Evolutionary conservation across 92 coral and sea anemone species (phyloP).

Genomic region (Meandrina meandrites): DNA sequence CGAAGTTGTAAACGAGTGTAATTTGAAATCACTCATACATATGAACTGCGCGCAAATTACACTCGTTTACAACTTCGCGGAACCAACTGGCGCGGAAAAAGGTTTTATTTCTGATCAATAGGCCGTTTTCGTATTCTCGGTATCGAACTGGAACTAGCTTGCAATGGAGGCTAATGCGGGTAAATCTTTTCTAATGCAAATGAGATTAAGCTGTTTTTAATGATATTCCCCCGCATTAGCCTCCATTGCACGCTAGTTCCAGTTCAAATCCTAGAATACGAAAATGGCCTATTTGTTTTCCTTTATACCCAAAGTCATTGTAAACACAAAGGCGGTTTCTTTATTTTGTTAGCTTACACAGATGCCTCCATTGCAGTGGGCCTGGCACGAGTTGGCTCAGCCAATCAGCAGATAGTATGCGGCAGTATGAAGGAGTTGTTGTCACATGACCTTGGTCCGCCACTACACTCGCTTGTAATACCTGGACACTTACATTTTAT

Average conservation of each 20-base stretch:
- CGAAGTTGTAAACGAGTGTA: not conserved
- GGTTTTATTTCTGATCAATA: not conserved
- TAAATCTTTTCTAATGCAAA: no score
- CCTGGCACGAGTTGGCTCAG: slow-evolving; percentile 90
- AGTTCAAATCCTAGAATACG: no score
- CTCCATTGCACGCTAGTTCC: no score
- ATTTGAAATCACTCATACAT: no score
- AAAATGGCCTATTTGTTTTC: not conserved
- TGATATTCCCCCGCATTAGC: no score
- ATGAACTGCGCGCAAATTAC: no score
- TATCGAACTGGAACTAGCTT: no score
- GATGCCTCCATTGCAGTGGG: slow-evolving; percentile 83
- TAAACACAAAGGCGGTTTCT: not conserved
- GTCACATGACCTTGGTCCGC: slow-evolving; percentile 82
- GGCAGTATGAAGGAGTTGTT: slow-evolving; percentile 83
- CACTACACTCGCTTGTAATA: slow-evolving; percentile 90
- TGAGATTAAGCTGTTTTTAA: no score
- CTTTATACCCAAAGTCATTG: not conserved
- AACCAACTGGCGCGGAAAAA: not conserved
- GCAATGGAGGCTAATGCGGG: no score
- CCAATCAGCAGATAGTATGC: slow-evolving; percentile 82
- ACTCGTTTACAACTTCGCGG: not conserved
- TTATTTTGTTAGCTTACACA: slow-evolving; percentile 36
- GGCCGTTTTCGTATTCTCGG: no score
- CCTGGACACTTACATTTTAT: slow-evolving; percentile 94